Percentiles rank a stretch among this genome's conserved stretches.
Evolutionary conservation across 1,140 invertebrate genomes (phyloP).

Genomic region (Apocrypta bakeri): DNA sequence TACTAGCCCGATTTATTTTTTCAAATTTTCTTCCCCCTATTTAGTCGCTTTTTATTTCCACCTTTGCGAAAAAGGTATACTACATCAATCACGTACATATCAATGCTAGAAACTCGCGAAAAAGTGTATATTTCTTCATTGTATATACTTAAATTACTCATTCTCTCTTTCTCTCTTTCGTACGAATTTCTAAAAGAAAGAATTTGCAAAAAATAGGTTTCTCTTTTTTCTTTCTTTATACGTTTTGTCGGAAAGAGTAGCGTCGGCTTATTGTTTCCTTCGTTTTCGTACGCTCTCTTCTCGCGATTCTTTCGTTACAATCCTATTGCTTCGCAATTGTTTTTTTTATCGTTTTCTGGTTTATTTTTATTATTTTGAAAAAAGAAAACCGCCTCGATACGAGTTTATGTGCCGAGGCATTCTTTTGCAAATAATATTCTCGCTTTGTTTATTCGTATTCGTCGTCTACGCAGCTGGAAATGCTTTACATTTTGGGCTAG

Average conservation of each 20-base stretch:
- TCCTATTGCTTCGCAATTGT: slow-evolving; percentile 46
- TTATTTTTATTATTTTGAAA: neutral
- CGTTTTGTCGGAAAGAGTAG: neutral
- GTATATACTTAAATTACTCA: slow-evolving; percentile 23
- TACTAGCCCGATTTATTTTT: neutral
- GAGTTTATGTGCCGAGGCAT: neutral
- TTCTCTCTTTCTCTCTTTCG: neutral
- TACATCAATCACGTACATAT: slow-evolving; percentile 38
- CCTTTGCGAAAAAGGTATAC: slow-evolving; percentile 16
- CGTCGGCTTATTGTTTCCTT: neutral
- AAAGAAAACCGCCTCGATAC: slow-evolving; percentile 20
- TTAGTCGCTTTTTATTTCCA: slow-evolving; percentile 6
- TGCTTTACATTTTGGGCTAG: neutral
- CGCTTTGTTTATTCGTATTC: neutral
- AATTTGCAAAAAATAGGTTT: slow-evolving; percentile 48
- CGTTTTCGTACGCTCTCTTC: neutral
- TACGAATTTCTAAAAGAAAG: slow-evolving; percentile 39
- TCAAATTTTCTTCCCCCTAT: slow-evolving; percentile 35
- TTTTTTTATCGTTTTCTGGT: slow-evolving; percentile 25
- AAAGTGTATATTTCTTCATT: slow-evolving; percentile 31
- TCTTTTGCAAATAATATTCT: slow-evolving; percentile 3
- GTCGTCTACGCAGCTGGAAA: slow-evolving; percentile 20
- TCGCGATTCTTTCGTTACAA: slow-evolving; percentile 13
- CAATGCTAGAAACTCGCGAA: slow-evolving; percentile 43
- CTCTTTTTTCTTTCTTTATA: slow-evolving; percentile 40